Percentiles rank a stretch among this genome's conserved stretches.
These are phyloP conservation scores for Bombyx mandarina DNA, from an alignment of 1,140 invertebrate species.

Conservation along the genomic window DNA sequence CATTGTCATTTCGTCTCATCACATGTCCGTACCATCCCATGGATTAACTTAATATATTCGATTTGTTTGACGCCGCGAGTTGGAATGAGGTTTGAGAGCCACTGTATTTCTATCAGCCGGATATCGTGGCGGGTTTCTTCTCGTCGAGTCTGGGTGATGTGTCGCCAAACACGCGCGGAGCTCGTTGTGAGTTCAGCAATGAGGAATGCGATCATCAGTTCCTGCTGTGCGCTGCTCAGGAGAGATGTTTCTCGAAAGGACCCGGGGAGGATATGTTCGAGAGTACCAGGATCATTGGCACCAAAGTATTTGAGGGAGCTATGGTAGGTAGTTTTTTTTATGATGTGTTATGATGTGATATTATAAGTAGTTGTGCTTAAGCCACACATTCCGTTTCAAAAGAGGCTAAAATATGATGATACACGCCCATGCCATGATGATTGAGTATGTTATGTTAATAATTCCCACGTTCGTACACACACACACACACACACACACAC, in stretches of 20 bases:
- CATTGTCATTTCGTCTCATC: too few species aligned
- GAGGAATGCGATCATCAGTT: constrained; percentile 81
- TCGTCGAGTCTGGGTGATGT: constrained; percentile 92
- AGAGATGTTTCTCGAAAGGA: constrained; percentile 87
- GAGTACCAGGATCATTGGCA: constrained; percentile 90
- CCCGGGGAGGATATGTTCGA: constrained; percentile 92
- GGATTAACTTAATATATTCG: too few species aligned
- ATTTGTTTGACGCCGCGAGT: too few species aligned
- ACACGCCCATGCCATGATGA: too few species aligned
- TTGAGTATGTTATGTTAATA: too few species aligned
- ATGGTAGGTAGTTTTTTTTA: constrained; percentile 71
- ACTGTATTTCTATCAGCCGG: constrained; percentile 71
- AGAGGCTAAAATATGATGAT: too few species aligned
- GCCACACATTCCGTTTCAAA: too few species aligned
- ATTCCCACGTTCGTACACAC: too few species aligned
- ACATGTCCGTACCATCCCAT: too few species aligned
- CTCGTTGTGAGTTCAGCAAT: constrained; percentile 85
- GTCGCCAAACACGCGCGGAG: constrained; percentile 86
- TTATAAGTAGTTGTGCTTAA: too few species aligned
- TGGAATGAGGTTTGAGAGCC: too few species aligned
- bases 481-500: too few species aligned
- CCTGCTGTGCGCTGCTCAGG: constrained; percentile 78
- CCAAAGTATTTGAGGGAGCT: constrained; percentile 82
- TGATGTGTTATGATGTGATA: background rate
- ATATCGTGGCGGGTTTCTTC: constrained; percentile 91